Conservation (phyloP, 2,888 invertebrate species). For the Aquatica leii region DNA sequence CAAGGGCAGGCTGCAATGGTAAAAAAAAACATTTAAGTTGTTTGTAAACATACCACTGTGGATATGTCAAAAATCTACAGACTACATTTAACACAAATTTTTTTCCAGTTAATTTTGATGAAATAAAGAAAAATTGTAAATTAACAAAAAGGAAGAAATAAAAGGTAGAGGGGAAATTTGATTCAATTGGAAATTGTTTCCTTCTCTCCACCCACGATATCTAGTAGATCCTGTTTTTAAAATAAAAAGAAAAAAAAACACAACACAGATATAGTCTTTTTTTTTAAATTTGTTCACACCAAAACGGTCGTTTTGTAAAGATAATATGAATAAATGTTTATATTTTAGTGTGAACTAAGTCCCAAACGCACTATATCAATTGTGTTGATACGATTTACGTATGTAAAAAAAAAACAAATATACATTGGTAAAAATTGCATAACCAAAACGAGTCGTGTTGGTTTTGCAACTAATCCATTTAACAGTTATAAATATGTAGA, state of each 20-base stretch:
- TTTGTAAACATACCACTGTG: constrained; percentile 58
- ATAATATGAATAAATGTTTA: no score
- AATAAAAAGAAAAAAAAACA: constrained; percentile 22
- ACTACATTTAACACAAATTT: constrained; percentile 25
- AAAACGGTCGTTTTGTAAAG: no score
- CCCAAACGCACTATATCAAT: constrained; percentile 15
- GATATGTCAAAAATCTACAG: constrained; percentile 60
- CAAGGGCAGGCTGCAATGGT: constrained; percentile 61
- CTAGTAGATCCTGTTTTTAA: constrained; percentile 28
- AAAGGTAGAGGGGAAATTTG: constrained; percentile 33
- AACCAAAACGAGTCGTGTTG: constrained; percentile 1
- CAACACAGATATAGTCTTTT: constrained; percentile 18
- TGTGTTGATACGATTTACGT: constrained; percentile 1
- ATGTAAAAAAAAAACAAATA: constrained; percentile 6
- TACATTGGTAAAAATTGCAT: no score
- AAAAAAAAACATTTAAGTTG: constrained; percentile 55
- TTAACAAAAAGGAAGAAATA: constrained; percentile 32
- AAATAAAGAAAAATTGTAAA: constrained; percentile 22
- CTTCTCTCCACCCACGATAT: constrained; percentile 32
- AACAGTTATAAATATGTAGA: neutral
- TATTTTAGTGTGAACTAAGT: no score
- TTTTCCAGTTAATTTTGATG: constrained; percentile 30
- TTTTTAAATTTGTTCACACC: no score
- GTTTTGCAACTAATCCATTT: constrained; percentile 14
- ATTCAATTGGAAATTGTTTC: constrained; percentile 24